Conservation (phyloP, 2,797 vertebrate genomes). For the Arnoldichthys spilopterus region DNA sequence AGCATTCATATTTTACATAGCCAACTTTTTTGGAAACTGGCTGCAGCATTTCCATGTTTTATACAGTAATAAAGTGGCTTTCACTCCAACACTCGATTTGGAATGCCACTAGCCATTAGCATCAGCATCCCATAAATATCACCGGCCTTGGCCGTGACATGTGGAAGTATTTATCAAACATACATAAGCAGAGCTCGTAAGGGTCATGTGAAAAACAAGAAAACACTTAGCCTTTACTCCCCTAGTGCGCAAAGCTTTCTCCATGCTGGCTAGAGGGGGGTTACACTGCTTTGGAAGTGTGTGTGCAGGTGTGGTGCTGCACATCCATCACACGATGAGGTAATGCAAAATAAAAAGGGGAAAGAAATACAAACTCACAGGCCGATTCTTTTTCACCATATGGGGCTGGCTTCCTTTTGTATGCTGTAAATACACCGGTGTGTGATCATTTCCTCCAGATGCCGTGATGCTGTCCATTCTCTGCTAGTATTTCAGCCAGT, state of each 20-base stretch:
- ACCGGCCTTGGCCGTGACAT: not conserved
- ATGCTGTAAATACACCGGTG: conserved; percentile 74
- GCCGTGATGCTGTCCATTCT: not conserved
- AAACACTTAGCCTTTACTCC: conserved; percentile 1
- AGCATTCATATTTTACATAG: no score
- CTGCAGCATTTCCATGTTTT: no score
- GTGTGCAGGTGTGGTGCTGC: conserved; percentile 31
- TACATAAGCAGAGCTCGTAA: not conserved
- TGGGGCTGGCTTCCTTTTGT: conserved; percentile 76
- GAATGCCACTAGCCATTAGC: not conserved
- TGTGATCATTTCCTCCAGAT: conserved; percentile 51
- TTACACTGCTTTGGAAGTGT: conserved; percentile 21
- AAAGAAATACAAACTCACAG: conserved; percentile 31
- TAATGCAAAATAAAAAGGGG: conserved; percentile 23
- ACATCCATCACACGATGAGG: conserved; percentile 38
- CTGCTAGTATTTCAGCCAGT: not conserved
- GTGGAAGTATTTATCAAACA: not conserved
- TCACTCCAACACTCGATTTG: not conserved
- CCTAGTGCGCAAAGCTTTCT: not conserved
- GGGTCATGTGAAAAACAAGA: conserved; percentile 22
- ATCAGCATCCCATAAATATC: not conserved
- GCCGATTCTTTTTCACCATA: conserved; percentile 62
- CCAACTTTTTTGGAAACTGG: no score
- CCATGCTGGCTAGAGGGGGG: not conserved
- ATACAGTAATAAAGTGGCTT: no score